Percentiles rank a stretch among this genome's conserved stretches.
These are phyloP conservation scores for Eristalinus aeneus DNA, from an alignment of 2,888 invertebrate genomes.

Conservation along the genomic window DNA sequence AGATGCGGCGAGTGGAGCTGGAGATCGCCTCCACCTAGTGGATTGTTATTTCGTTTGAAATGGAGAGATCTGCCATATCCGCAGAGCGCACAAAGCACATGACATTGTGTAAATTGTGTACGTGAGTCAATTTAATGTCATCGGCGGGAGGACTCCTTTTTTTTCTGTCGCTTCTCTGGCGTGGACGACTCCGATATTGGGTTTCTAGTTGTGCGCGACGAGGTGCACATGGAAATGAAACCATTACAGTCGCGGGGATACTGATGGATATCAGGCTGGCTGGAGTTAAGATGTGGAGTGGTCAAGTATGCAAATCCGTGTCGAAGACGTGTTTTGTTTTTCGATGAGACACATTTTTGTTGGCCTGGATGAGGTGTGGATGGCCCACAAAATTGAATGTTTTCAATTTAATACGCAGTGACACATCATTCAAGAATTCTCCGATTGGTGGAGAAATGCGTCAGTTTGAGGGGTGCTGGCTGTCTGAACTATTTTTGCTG, in stretches of 20 bases:
- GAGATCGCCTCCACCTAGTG: not conserved
- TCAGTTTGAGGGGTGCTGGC: too few species aligned
- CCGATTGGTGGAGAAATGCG: too few species aligned
- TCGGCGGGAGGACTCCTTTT: not conserved
- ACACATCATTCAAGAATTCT: too few species aligned
- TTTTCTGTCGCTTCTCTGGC: not conserved
- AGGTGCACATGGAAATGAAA: not conserved
- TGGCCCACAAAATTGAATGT: too few species aligned
- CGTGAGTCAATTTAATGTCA: conserved; percentile 62
- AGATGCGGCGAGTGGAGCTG: conserved; percentile 11
- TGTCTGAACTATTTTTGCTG: too few species aligned
- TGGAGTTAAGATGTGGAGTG: not conserved
- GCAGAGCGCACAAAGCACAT: conserved; percentile 33
- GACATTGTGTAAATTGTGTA: conserved; percentile 65
- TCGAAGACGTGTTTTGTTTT: not conserved
- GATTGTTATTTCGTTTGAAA: conserved; percentile 65
- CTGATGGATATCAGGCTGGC: not conserved
- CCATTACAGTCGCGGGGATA: not conserved
- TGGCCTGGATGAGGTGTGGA: too few species aligned
- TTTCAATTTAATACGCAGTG: too few species aligned
- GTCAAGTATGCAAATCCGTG: not conserved
- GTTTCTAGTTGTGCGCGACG: not conserved
- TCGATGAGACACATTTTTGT: not conserved
- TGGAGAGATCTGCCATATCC: conserved; percentile 62
- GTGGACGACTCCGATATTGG: not conserved